phyloP scores from a whole-genome alignment of 2,888 invertebrate genomes.

The Agrotis puta region DNA sequence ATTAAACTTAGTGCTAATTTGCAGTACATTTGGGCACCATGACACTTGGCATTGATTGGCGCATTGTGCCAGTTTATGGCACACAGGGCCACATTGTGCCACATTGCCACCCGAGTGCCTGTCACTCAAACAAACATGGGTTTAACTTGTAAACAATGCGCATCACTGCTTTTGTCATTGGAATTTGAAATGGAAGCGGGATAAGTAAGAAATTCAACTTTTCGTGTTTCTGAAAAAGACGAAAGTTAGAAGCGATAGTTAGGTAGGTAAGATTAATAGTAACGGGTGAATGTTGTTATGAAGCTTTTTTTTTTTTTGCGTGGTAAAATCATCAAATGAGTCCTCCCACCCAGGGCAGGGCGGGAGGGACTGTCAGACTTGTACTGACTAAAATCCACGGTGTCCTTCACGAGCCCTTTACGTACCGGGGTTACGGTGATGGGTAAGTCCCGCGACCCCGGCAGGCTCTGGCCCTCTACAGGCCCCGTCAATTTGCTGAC shows the following conservation, averaged over 20 bases:
- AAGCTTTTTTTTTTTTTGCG: too few species aligned
- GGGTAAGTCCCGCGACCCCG: too few species aligned
- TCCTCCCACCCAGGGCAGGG: too few species aligned
- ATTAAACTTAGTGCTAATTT: constrained; percentile 58
- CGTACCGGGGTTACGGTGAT: too few species aligned
- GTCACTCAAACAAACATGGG: constrained; percentile 85
- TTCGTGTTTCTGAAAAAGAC: not conserved
- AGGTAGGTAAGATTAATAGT: not conserved
- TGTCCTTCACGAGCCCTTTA: too few species aligned
- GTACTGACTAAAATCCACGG: too few species aligned
- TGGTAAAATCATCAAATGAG: too few species aligned
- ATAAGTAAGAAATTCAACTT: constrained; percentile 46
- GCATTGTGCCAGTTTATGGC: constrained; percentile 76
- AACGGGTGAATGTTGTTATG: not conserved
- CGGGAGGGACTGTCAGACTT: too few species aligned
- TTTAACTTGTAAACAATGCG: constrained; percentile 84
- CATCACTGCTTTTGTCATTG: constrained; percentile 75
- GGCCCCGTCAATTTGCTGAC: too few species aligned
- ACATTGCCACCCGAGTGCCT: constrained; percentile 75
- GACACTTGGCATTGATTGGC: constrained; percentile 73
- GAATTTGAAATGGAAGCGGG: constrained; percentile 8
- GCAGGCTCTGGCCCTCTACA: too few species aligned
- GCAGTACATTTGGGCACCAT: constrained; percentile 49
- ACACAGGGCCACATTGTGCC: constrained; percentile 73
- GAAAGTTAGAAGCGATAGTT: not conserved